Evolutionary conservation across 1,140 invertebrate species (phyloP).

Genomic region (Euwallacea fornicatus): DNA sequence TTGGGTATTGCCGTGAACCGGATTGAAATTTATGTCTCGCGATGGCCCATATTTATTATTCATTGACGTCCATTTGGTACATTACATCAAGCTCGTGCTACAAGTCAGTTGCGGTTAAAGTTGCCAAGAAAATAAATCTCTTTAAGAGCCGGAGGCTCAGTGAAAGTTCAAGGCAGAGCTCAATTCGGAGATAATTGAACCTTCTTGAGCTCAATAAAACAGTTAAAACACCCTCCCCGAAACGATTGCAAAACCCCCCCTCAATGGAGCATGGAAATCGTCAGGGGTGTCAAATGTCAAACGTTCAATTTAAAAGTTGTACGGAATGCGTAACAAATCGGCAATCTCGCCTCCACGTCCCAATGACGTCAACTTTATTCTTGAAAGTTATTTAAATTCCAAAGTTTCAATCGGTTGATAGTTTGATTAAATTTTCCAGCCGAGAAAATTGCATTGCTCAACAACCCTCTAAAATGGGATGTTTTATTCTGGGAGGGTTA

Average conservation of each 20-base stretch:
- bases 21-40: conserved; percentile 29
- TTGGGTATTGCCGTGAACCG: conserved; percentile 17
- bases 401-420: conserved; percentile 38
- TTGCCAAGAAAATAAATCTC: too few relatives aligned
- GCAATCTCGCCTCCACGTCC: conserved; percentile 31
- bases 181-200: too few relatives aligned
- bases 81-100: too few relatives aligned
- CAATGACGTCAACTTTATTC: conserved; percentile 39
- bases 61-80: neutral
- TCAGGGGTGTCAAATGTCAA: conserved; percentile 26
- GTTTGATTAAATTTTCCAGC: conserved; percentile 37
- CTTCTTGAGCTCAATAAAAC: too few relatives aligned
- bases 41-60: conserved; percentile 12
- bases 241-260: too few relatives aligned
- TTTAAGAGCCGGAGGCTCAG: too few relatives aligned
- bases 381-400: conserved; percentile 41
- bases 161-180: too few relatives aligned
- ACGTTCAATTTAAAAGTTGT: conserved; percentile 41
- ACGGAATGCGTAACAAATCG: conserved; percentile 39
- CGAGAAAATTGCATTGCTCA: conserved; percentile 27
- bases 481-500: conserved; percentile 12
- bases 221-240: too few relatives aligned
- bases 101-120: too few relatives aligned
- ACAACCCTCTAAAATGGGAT: conserved; percentile 9
- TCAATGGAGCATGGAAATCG: neutral